Evolutionary conservation across 2,797 vertebrate genomes (phyloP), one percentile per base, ranked within the genome.

Genomic region (Scarus forsteni): DNA sequence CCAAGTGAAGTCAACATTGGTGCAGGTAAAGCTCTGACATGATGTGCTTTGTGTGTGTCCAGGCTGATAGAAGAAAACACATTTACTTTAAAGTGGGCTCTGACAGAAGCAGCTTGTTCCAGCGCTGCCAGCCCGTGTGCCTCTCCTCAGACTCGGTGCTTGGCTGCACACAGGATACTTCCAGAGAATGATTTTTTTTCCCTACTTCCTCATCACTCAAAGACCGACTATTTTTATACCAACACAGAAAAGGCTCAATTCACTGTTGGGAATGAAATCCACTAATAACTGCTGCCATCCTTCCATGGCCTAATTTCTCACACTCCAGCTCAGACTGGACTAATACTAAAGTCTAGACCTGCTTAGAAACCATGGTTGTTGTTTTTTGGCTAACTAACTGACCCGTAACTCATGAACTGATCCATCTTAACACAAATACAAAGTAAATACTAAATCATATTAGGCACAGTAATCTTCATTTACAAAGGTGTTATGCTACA

Each of bases 291-390:
- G 70, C 71, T 65, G 70, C 65, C 67, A 56, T 85, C 57, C 73
- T 76, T 58, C 61, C 36, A 61, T 85, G 88, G 63, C 86, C 89
- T 85, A 88, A 81, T 91, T 93, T 88, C 73, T 82, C 64, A 75
- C 12, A 18, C 61, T 70, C 63, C 65, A 70, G 72, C 81, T 74
- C 69, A 80, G 52, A 73, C 15, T 42, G 36, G 54, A 66, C 53
- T 69, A 16, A 6, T 60, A 7, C 42, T 73, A 46, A 51, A 58
- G 54, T 69, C 60, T 74, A 45, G 44, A 77, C 66, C 36, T 68
- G 44, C 46, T 27, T 56, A 18, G 55, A n/a, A 36, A 40, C 9
- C 14, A 15, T 1, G 5, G 0, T 38, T 74, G 27, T 39, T 10
- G 10, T 68, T 53, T 39, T 4, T 12, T 19, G 43, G 3, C 10